Conservation (phyloP, 2,113 vertebrate genomes). For the Globicephala melas region DNA sequence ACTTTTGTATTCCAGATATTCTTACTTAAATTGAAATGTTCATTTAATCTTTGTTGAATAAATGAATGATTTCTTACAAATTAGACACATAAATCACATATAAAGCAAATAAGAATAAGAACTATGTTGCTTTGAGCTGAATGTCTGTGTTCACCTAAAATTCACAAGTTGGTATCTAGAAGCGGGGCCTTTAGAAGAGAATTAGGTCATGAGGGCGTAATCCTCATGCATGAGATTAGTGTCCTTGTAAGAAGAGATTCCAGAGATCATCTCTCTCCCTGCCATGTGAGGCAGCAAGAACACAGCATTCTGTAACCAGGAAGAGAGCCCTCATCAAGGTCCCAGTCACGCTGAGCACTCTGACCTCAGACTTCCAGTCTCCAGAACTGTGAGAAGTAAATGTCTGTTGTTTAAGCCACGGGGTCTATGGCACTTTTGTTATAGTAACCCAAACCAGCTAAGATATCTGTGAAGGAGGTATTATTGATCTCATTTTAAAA, state of each 20-base stretch:
- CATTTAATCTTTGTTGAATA: not conserved
- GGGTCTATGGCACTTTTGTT: not conserved
- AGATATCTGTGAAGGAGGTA: not conserved
- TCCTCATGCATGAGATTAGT: not conserved
- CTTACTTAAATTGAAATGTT: not conserved
- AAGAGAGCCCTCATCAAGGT: not conserved
- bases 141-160: not conserved
- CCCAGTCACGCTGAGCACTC: not conserved
- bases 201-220: not conserved
- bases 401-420: not conserved
- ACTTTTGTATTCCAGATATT: not conserved
- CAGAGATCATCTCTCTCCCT: not conserved
- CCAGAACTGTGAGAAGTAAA: not conserved
- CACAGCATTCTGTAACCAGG: not conserved
- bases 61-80: not conserved
- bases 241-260: not conserved
- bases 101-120: not conserved
- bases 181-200: not conserved
- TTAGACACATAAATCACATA: not conserved
- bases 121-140: not conserved
- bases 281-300: not conserved
- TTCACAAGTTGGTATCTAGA: not conserved
- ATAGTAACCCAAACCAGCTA: not conserved
- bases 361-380: not conserved
- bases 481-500: not conserved